phyloP scores from a whole-genome alignment of 2,888 invertebrate species.

The Nemoura dubitans region DNA sequence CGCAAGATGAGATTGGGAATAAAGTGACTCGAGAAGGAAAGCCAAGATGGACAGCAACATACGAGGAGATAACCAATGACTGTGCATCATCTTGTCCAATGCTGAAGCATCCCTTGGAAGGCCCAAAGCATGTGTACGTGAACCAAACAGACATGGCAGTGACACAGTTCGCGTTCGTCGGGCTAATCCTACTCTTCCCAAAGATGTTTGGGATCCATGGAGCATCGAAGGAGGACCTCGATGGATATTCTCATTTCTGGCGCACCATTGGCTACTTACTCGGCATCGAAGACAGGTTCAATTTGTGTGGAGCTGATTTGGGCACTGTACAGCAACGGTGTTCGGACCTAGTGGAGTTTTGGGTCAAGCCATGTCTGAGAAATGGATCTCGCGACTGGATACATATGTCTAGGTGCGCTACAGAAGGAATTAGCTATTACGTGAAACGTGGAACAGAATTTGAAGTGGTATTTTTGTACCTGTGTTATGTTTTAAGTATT shows the following conservation, averaged over 20 bases:
- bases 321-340: slow-evolving; percentile 56
- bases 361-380: slow-evolving; percentile 57
- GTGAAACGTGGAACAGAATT: slow-evolving; percentile 54
- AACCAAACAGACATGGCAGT: slow-evolving; percentile 65
- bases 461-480: slow-evolving; percentile 55
- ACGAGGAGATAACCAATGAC: slow-evolving; percentile 53
- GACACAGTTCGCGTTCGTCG: slow-evolving; percentile 65
- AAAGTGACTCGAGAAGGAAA: slow-evolving; percentile 48
- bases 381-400: slow-evolving; percentile 58
- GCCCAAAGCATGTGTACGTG: slow-evolving; percentile 52
- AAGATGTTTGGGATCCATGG: slow-evolving; percentile 58
- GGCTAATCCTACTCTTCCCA: slow-evolving; percentile 61
- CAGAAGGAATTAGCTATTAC: slow-evolving; percentile 57
- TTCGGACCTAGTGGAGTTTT: slow-evolving; percentile 55
- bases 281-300: slow-evolving; percentile 55
- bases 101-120: slow-evolving; percentile 22
- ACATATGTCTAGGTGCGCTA: slow-evolving; percentile 59
- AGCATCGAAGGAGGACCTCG: background rate
- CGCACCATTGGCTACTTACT: slow-evolving; percentile 15
- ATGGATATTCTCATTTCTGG: slow-evolving; percentile 29
- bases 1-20: slow-evolving; percentile 52
- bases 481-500: slow-evolving; percentile 55
- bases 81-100: slow-evolving; percentile 52
- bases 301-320: slow-evolving; percentile 59
- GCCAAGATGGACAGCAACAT: slow-evolving; percentile 48